A percentile compares a stretch with the other conserved stretches of the same genome.
Conservation (phyloP, 2,797 vertebrate species). For the Bovichtus diacanthus region DNA sequence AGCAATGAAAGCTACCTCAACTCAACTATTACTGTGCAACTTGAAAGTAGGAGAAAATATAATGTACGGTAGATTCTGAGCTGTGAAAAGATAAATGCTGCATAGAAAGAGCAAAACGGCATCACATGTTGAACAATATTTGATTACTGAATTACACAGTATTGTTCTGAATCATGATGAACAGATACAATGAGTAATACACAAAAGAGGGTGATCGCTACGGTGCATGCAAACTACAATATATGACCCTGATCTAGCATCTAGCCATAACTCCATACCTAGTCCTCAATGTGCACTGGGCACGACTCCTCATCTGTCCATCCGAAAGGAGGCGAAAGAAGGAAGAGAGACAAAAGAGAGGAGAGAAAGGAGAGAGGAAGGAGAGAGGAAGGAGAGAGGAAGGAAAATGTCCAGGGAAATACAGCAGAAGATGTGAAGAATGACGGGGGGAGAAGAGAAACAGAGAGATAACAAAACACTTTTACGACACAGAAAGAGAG, state of each 20-base stretch:
- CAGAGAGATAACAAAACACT: slow-evolving; percentile 82
- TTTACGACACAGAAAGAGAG: slow-evolving; percentile 84
- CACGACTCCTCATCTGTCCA: slow-evolving; percentile 93
- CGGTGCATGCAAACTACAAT: not conserved
- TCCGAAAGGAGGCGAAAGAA: slow-evolving; percentile 85
- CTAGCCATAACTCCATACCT: slow-evolving; percentile 87
- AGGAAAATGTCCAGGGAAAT: slow-evolving; percentile 64
- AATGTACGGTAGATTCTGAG: not conserved
- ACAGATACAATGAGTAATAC: not conserved
- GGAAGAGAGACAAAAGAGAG: slow-evolving; percentile 51
- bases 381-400: slow-evolving; percentile 55
- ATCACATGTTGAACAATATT: not conserved
- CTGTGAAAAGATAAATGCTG: not conserved
- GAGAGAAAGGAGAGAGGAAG: slow-evolving; percentile 49
- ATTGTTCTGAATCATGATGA: not conserved
- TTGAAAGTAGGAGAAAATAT: not conserved
- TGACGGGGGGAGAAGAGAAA: slow-evolving; percentile 64
- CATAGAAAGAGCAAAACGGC: not conserved
- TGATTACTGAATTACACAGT: not conserved
- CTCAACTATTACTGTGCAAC: not conserved
- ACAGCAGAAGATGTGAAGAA: slow-evolving; percentile 62
- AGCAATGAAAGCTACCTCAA: not conserved
- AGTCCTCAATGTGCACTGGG: slow-evolving; percentile 96
- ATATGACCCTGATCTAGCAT: slow-evolving; percentile 38
- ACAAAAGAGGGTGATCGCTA: not conserved